These are phyloP conservation scores for Palaemon carinicauda DNA, from an alignment of 1,140 invertebrate species.

Conservation along the genomic window DNA sequence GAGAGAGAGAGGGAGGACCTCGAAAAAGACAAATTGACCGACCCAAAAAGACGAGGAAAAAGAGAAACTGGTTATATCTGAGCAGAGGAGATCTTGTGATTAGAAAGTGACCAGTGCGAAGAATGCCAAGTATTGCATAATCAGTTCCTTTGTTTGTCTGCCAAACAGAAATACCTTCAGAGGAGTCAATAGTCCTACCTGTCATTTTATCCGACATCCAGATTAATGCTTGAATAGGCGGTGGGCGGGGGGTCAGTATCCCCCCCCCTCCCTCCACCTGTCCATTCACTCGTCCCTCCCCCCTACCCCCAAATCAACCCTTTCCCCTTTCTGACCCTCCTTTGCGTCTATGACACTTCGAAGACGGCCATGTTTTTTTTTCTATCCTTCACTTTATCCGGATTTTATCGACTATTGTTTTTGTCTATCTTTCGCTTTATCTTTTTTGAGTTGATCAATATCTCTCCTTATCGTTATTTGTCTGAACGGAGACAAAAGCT, in stretches of 20 bases:
- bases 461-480: too few relatives aligned
- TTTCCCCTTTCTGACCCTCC: too few relatives aligned
- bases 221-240: background rate
- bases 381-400: background rate
- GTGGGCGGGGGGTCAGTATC: too few relatives aligned
- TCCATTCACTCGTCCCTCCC: too few relatives aligned
- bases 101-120: background rate
- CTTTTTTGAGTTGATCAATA: background rate
- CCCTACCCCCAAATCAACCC: too few relatives aligned
- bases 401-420: background rate
- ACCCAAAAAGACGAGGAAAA: too few relatives aligned
- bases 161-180: conserved; percentile 6
- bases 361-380: background rate
- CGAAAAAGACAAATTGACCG: too few relatives aligned
- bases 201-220: background rate
- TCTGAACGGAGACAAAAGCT: too few relatives aligned
- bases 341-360: background rate
- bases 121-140: background rate
- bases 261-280: background rate
- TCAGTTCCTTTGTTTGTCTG: conserved; percentile 3
- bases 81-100: background rate
- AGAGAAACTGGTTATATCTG: too few relatives aligned
- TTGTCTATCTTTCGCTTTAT: background rate
- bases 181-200: background rate
- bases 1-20: too few relatives aligned